Conservation (phyloP, 2,888 invertebrate species). For the Calliscelio sp. region DNA sequence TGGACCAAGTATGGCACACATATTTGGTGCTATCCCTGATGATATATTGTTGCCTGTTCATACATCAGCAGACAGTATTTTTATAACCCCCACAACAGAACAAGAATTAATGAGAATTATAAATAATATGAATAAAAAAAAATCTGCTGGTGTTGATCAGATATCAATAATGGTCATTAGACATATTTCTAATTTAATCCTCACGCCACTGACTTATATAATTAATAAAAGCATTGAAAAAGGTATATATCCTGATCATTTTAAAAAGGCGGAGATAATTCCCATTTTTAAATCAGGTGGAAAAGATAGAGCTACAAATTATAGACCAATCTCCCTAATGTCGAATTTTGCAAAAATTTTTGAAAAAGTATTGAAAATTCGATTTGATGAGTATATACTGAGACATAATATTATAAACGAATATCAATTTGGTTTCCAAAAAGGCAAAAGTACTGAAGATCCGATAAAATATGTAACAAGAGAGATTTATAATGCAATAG, state of each 20-base stretch:
- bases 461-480: neutral
- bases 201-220: conserved; percentile 1
- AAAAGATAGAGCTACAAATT: conserved; percentile 1
- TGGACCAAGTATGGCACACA: neutral
- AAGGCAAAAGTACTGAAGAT: conserved; percentile 10
- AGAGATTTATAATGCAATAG: neutral
- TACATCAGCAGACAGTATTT: neutral
- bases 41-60: neutral
- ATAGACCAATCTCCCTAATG: conserved; percentile 29
- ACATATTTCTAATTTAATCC: neutral
- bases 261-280: conserved; percentile 29
- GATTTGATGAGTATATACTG: conserved; percentile 1
- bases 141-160: conserved; percentile 30
- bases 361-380: conserved; percentile 16
- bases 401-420: conserved; percentile 11
- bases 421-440: conserved; percentile 19
- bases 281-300: conserved; percentile 21
- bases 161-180: conserved; percentile 25
- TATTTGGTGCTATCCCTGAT: neutral
- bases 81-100: conserved; percentile 2
- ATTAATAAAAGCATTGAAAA: conserved; percentile 28
- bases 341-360: conserved; percentile 37
- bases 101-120: conserved; percentile 14
- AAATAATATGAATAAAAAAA: conserved; percentile 23
- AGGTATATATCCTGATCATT: conserved; percentile 6